These are phyloP conservation scores for Carassius carassius DNA, from an alignment of 2,113 vertebrate species.

Conservation along the genomic window DNA sequence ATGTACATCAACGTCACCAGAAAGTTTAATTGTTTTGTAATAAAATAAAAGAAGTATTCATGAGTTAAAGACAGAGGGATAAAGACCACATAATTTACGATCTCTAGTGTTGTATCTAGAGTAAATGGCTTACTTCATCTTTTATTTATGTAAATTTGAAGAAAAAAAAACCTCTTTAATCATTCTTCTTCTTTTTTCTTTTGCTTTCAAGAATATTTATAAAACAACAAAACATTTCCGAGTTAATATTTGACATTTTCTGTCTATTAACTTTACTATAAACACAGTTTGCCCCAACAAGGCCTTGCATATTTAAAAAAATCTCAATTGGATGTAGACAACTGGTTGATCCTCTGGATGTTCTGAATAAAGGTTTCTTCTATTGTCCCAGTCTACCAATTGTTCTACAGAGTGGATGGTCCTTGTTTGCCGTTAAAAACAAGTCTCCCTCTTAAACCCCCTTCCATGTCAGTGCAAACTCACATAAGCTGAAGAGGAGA, in stretches of 20 bases:
- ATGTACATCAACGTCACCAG: neutral
- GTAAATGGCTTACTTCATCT: neutral
- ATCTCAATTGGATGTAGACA: neutral
- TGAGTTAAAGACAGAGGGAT: neutral
- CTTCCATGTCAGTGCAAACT: constrained; percentile 34
- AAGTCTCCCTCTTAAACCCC: constrained; percentile 37
- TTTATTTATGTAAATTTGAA: neutral
- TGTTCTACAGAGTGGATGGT: constrained; percentile 42
- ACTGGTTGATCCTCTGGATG: constrained; percentile 44
- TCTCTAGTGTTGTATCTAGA: neutral
- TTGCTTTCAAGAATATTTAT: neutral
- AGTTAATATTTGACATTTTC: neutral
- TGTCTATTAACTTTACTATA: neutral
- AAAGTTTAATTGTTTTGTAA: neutral
- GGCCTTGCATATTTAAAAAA: neutral
- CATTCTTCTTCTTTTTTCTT: neutral
- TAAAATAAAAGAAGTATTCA: neutral
- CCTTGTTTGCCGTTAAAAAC: constrained; percentile 34
- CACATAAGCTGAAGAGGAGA: constrained; percentile 36
- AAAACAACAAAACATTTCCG: neutral
- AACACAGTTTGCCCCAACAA: neutral
- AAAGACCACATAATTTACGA: neutral
- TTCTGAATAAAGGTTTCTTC: constrained; percentile 23
- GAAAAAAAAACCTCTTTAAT: too few species aligned
- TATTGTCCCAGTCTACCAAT: constrained; percentile 61